Evolutionary conservation across 2,113 vertebrate genomes (phyloP), one percentile per base, ranked within the genome.

Genomic region (Aplodontia rufa): DNA sequence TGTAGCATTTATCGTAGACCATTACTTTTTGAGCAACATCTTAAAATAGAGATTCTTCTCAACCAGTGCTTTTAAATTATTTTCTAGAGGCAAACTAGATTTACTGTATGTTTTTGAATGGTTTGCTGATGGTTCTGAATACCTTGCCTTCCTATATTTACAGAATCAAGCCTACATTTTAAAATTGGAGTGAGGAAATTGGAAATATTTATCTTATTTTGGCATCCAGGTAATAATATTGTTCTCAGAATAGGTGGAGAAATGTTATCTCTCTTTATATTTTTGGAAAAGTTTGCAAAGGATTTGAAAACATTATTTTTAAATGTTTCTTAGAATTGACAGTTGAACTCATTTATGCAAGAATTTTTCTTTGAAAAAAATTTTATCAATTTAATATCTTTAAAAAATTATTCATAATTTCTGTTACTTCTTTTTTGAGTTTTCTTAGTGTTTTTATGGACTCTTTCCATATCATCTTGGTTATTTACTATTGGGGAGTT

Each of bases 61-160:
- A 85, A 91, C 40, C 32, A 81, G 58, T 83, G 80, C 79, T 94
- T 92, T 94, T 60, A 68, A 51, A 86, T 92, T 83, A 47, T 92
- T 90, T 92, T 62, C n/a, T n/a, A 86, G 40, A 72, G 40, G 9
- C 19, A 80, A 87, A 92, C 42, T 55, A 79, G 74, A 95, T 74
- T 87, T 87, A 8, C 37, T 69, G 42, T 35, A 35, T 62, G 26
- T 24, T 64, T 62, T 35, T 71, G 28, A 95, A 75, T 83, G 32
- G 28, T 55, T 95, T 51, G 49, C 69, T 49, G 11, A 49, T 69
- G 45, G 79, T 79, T 92, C 17, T 79, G 30, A 83, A 40, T 76
- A 69, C 30, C 49, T 72, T 74, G 14, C 2, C 2, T 72, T 92
- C 5, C 82, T n/a, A 66, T 55, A 30, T 30, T 30, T 84, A 26